These are phyloP conservation scores for Rhadina sibilatrix DNA, from an alignment of 2,113 vertebrate genomes.

Conservation along the genomic window DNA sequence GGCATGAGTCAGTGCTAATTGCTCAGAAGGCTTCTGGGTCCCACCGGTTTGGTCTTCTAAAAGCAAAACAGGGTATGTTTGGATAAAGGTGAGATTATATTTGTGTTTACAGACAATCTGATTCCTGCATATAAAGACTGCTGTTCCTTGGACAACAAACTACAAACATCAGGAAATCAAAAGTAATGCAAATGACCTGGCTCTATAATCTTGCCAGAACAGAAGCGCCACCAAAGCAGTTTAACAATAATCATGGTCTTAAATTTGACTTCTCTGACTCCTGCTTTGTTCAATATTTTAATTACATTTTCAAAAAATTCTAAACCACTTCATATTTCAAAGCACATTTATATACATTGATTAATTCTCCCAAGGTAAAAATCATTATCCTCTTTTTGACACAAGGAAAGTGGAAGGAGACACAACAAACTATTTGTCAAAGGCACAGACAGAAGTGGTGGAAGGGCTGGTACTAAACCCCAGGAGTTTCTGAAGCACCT, in stretches of 20 bases:
- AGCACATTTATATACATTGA: neutral
- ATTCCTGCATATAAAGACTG: neutral
- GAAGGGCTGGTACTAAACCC: neutral
- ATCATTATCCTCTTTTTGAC: neutral
- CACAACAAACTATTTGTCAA: neutral
- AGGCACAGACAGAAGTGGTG: neutral
- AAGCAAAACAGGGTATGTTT: slow-evolving; percentile 5
- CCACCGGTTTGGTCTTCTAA: neutral
- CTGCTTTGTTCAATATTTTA: neutral
- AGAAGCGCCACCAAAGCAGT: neutral
- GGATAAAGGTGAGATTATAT: neutral
- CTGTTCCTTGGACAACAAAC: neutral
- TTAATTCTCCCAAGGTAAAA: neutral
- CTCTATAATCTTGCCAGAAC: neutral
- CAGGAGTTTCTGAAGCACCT: neutral
- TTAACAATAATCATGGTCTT: neutral
- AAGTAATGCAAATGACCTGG: neutral
- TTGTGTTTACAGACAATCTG: slow-evolving; percentile 44
- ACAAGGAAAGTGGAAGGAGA: neutral
- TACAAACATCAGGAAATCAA: neutral
- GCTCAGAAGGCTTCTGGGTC: neutral
- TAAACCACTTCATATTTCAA: neutral
- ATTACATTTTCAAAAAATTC: neutral
- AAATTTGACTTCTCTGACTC: neutral
- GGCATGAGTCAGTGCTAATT: neutral